phyloP scores from a whole-genome alignment of 2,888 invertebrate genomes.

The Xestobium rufovillosum region DNA sequence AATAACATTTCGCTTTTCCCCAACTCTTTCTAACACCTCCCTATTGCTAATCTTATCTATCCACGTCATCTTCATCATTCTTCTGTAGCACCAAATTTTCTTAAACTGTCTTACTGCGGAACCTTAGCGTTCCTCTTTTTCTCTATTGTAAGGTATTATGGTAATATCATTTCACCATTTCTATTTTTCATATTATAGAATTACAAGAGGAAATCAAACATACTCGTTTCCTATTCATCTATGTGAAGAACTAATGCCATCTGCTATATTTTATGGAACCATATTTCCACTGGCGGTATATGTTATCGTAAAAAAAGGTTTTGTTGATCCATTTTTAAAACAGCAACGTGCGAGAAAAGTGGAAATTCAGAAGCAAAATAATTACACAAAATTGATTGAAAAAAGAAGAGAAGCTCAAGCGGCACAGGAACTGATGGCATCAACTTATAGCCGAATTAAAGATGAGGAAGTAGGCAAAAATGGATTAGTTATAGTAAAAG shows the following conservation, averaged over 20 bases:
- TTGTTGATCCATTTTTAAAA: constrained; percentile 76
- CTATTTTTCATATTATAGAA: too few relatives aligned
- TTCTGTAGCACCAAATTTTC: too few relatives aligned
- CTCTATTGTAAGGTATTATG: too few relatives aligned
- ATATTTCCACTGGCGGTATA: constrained; percentile 77
- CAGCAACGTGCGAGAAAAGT: constrained; percentile 72
- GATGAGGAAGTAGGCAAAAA: constrained; percentile 72
- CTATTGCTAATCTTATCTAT: too few relatives aligned
- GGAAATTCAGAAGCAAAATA: constrained; percentile 74
- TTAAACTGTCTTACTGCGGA: too few relatives aligned
- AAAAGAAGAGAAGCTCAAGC: constrained; percentile 78
- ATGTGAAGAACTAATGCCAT: constrained; percentile 83
- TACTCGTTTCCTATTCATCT: constrained; percentile 85
- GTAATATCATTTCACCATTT: too few relatives aligned
- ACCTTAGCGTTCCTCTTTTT: too few relatives aligned
- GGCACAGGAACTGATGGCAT: constrained; percentile 85
- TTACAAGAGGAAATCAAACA: constrained; percentile 79
- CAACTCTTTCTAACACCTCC: too few relatives aligned
- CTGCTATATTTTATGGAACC: constrained; percentile 89
- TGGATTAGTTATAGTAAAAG: constrained; percentile 80
- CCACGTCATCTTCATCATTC: too few relatives aligned
- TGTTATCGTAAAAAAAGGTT: constrained; percentile 71
- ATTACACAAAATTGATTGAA: constrained; percentile 68
- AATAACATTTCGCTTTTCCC: too few relatives aligned
- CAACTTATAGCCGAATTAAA: constrained; percentile 76